Evolutionary conservation across 2,888 invertebrate genomes (phyloP).

Genomic region (Rosalia funebris): DNA sequence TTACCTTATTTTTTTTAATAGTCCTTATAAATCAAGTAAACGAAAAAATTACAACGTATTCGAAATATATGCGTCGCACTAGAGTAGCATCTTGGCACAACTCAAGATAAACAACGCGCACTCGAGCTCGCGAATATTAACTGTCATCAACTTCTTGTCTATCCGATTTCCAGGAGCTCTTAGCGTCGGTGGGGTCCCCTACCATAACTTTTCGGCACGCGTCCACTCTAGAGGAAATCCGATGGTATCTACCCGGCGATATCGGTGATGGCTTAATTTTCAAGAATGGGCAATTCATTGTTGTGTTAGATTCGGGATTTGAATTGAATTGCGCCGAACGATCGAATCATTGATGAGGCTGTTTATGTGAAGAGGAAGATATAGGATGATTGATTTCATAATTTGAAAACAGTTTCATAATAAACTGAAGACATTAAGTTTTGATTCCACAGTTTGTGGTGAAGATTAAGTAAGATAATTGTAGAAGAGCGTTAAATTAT

Average conservation of each 20-base stretch:
- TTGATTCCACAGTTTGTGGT: no score
- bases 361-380: no score
- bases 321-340: no score
- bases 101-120: slow-evolving; percentile 15
- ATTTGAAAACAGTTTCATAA: no score
- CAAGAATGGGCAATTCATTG: no score
- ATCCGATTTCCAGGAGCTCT: slow-evolving; percentile 21
- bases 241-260: no score
- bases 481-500: no score
- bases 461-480: no score
- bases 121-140: slow-evolving; percentile 14
- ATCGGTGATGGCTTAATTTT: neutral
- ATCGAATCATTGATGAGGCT: no score
- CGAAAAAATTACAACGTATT: neutral
- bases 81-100: slow-evolving; percentile 2
- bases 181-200: slow-evolving; percentile 22
- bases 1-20: neutral
- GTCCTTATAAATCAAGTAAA: neutral
- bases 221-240: slow-evolving; percentile 10
- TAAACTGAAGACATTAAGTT: no score
- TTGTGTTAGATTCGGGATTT: no score
- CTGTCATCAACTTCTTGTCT: slow-evolving; percentile 27
- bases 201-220: slow-evolving; percentile 16
- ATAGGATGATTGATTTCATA: no score
- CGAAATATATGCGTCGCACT: slow-evolving; percentile 5